Percentiles rank a stretch among this genome's conserved stretches.
Conservation (phyloP, 1,140 invertebrate species). For the Leptoteleia sp. region DNA sequence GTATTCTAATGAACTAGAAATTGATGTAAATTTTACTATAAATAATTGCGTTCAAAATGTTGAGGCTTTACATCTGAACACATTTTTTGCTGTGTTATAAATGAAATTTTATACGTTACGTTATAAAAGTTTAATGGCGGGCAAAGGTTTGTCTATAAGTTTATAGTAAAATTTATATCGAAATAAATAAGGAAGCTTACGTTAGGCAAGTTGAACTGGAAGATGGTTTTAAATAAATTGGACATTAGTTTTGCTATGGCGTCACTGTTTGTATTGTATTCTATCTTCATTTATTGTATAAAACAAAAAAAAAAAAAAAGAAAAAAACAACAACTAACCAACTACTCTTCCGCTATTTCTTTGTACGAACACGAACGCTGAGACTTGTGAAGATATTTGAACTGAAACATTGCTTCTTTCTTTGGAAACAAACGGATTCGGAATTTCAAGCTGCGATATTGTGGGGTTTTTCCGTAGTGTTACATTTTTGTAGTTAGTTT, state of each 20-base stretch:
- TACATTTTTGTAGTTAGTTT: conserved; percentile 36
- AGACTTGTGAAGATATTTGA: conserved; percentile 24
- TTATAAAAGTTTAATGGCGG: too few species aligned
- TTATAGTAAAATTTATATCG: too few species aligned
- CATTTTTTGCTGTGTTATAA: too few species aligned
- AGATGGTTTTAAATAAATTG: too few species aligned
- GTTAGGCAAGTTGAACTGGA: too few species aligned
- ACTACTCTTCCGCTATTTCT: conserved; percentile 37
- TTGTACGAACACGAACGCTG: conserved; percentile 33
- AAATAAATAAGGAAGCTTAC: too few species aligned
- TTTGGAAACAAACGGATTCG: conserved; percentile 20
- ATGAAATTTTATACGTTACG: too few species aligned
- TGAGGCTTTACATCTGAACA: too few species aligned
- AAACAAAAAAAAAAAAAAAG: conserved; percentile 3
- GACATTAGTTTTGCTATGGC: conserved; percentile 10
- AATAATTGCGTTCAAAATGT: too few species aligned
- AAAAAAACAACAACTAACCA: conserved; percentile 1
- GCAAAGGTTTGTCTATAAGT: too few species aligned
- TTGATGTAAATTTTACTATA: too few species aligned
- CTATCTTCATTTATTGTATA: conserved; percentile 38
- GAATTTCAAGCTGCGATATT: conserved; percentile 31
- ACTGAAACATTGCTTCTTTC: conserved; percentile 26
- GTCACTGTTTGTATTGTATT: conserved; percentile 8
- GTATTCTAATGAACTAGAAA: too few species aligned
- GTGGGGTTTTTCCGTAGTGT: conserved; percentile 36